These are phyloP conservation scores for Champsocephalus esox DNA, from an alignment of 2,797 vertebrate genomes.

Conservation along the genomic window DNA sequence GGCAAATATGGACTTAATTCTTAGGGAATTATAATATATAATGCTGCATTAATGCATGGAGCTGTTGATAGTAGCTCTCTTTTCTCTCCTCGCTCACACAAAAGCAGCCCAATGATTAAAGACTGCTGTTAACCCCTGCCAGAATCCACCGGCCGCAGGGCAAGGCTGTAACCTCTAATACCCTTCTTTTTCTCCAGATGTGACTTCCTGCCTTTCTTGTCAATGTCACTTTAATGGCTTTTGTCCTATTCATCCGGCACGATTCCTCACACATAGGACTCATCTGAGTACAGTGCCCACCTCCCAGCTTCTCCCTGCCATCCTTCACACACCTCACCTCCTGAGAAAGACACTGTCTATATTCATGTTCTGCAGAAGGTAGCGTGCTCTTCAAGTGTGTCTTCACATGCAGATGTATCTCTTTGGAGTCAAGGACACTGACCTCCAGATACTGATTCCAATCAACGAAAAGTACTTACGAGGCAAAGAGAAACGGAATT, in stretches of 20 bases:
- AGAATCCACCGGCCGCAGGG: slow-evolving; percentile 58
- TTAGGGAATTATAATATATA: neutral
- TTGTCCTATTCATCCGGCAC: slow-evolving; percentile 59
- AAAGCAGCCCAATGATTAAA: slow-evolving; percentile 40
- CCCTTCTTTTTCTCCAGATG: slow-evolving; percentile 55
- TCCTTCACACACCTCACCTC: neutral
- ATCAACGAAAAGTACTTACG: neutral
- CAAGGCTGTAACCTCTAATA: slow-evolving; percentile 58
- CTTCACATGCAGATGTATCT: slow-evolving; percentile 19
- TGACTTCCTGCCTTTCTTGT: slow-evolving; percentile 69
- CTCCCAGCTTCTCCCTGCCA: neutral
- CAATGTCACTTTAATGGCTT: slow-evolving; percentile 69
- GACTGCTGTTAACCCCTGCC: slow-evolving; percentile 40
- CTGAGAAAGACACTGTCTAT: slow-evolving; percentile 12
- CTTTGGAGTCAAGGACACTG: slow-evolving; percentile 14
- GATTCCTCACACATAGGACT: slow-evolving; percentile 30
- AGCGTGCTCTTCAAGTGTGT: slow-evolving; percentile 22
- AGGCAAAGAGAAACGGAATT: neutral
- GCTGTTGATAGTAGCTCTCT: slow-evolving; percentile 11
- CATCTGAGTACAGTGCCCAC: slow-evolving; percentile 13
- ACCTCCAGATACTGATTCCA: neutral
- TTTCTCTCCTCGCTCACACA: neutral
- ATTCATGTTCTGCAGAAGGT: slow-evolving; percentile 21
- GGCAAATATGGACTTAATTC: neutral
- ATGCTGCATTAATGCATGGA: neutral